Conservation (phyloP, 1,140 invertebrate genomes). For the Yoshiicerus persimilis region DNA sequence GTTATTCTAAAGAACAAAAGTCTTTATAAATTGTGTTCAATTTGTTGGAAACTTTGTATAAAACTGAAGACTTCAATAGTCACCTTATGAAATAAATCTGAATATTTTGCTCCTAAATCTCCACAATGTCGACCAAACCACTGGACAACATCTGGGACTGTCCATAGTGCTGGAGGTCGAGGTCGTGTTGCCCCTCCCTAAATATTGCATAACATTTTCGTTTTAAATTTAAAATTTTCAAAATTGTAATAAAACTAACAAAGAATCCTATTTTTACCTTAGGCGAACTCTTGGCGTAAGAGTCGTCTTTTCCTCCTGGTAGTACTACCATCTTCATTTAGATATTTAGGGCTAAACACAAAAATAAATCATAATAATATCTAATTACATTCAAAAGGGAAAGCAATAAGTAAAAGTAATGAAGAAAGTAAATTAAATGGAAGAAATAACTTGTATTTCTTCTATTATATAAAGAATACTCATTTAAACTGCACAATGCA, state of each 20-base stretch:
- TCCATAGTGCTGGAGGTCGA: constrained; percentile 43
- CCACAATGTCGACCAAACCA: constrained; percentile 45
- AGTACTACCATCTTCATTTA: constrained; percentile 38
- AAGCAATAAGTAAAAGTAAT: no score
- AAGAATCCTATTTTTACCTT: constrained; percentile 1
- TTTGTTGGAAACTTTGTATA: background rate
- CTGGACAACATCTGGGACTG: constrained; percentile 38
- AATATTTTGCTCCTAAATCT: constrained; percentile 44
- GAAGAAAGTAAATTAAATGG: no score
- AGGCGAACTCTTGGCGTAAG: constrained; percentile 1
- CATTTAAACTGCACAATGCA: no score
- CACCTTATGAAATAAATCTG: constrained; percentile 44
- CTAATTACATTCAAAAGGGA: no score
- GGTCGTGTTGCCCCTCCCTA: constrained; percentile 17
- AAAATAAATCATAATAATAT: background rate
- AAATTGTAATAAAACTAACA: background rate
- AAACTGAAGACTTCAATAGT: no score
- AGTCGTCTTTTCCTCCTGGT: constrained; percentile 34
- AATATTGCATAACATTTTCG: background rate
- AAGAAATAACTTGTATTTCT: no score
- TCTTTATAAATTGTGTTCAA: background rate
- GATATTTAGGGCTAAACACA: background rate
- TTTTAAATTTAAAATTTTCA: background rate
- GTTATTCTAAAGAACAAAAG: constrained; percentile 40
- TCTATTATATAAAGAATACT: no score